Base-by-base conservation (phyloP, 2,113 vertebrate species). In the Mionectes macconnelli region DNA sequence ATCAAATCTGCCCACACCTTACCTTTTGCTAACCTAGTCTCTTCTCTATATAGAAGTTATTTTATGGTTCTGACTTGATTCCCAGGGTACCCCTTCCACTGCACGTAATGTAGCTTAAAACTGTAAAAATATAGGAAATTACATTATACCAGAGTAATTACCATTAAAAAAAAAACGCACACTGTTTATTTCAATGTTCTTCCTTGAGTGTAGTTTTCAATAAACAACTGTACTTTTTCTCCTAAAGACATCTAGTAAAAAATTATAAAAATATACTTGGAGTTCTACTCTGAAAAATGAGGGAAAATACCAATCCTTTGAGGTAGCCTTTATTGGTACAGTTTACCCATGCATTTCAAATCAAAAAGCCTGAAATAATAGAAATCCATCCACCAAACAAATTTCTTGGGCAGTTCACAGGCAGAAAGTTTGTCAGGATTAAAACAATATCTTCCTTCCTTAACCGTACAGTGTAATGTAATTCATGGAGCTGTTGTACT, bases 111-210 rank as follows among this genome's bases (percentile, higher is more conserved):
- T 12, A 84, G 14, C 18, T 52, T 52, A 27, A n/a, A 68, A 91
- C 20, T 31, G 23, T 52, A 40, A 84, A 30, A 45, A 27, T 44
- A 47, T 0, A 60, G 53, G 76, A 77, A 93, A 77, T 57, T 3
- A 20, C 68, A 35, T 9, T 17, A 22, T 14, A 52, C 16, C 30
- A 7, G 2, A 3, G 20, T 52, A 64, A 55, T 72, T 55, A 33
- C 5, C 33, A 17, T 6, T 12, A 5, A 37, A 39, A 47, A n/a
- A 52, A 42, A 52, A 1, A 0, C 6, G 13, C 4, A 30, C 17
- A 20, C 6, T 14, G 9, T 8, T 74, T 20, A 42, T 84, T 64
- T 74, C 47, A 27, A 0, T 3, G 3, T 50, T 64, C 35, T 79
- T 72, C 33, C 52, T 68, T 63, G 47, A 47, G 60, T 21, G 23